These are phyloP conservation scores for Petrocephalus sullivani DNA, from an alignment of 2,797 vertebrate species.

Conservation along the genomic window DNA sequence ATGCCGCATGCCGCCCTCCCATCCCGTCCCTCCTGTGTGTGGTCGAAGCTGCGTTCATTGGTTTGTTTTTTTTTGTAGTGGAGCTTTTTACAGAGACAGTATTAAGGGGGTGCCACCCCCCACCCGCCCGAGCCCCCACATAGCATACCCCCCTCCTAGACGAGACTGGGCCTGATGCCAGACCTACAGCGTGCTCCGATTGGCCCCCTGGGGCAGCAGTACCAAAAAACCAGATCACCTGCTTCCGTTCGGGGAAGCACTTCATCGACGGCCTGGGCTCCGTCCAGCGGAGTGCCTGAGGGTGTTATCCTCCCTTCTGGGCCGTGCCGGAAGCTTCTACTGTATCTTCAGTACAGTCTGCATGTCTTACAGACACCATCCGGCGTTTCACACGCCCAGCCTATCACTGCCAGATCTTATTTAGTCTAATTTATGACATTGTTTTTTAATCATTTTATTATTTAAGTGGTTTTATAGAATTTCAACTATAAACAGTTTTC, in stretches of 20 bases:
- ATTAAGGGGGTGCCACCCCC: neutral
- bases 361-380: neutral
- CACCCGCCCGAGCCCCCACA: neutral
- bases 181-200: neutral
- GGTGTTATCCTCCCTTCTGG: neutral
- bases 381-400: neutral
- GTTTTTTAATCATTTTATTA: neutral
- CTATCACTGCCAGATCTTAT: neutral
- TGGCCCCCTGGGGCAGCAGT: neutral
- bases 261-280: slow-evolving; percentile 10
- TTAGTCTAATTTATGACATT: neutral
- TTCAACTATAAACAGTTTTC: neutral
- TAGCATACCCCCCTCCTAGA: neutral
- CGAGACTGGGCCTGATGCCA: neutral
- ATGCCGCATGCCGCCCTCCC: neutral
- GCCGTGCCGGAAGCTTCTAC: neutral
- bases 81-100: neutral
- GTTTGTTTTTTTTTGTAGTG: neutral
- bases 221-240: slow-evolving; percentile 7
- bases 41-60: neutral
- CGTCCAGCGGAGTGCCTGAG: neutral
- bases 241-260: slow-evolving; percentile 2
- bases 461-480: neutral
- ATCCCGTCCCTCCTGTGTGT: neutral
- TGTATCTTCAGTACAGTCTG: neutral